A percentile compares a stretch with the other conserved stretches of the same genome.
Evolutionary conservation across 1,140 invertebrate genomes (phyloP).

Genomic region (Eciton burchellii): DNA sequence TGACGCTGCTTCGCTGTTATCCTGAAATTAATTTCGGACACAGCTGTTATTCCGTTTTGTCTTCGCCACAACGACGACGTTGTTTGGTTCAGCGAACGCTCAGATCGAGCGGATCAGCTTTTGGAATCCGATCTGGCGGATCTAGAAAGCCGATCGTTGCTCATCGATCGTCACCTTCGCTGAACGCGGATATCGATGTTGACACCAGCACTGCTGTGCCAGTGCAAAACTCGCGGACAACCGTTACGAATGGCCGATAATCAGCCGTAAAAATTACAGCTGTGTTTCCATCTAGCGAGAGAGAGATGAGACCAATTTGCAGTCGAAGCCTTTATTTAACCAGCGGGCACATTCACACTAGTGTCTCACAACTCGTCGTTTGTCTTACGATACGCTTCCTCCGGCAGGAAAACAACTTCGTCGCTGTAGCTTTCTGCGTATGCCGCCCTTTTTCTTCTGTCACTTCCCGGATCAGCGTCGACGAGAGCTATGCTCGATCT

Average conservation of each 20-base stretch:
- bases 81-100: background rate
- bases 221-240: background rate
- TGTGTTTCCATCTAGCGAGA: background rate
- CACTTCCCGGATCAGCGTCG: constrained; percentile 75
- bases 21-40: constrained; percentile 19
- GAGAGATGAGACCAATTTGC: background rate
- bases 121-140: background rate
- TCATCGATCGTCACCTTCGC: background rate
- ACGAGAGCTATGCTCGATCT: constrained; percentile 75
- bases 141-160: background rate
- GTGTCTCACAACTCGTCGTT: constrained; percentile 72
- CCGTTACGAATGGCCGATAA: background rate
- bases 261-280: background rate
- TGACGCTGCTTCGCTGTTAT: background rate
- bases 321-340: constrained; percentile 8
- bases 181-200: background rate
- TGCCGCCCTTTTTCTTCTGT: constrained; percentile 67
- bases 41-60: background rate
- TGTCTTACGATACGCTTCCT: constrained; percentile 57
- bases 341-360: constrained; percentile 17
- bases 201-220: constrained; percentile 16
- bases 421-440: constrained; percentile 70
- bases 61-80: background rate
- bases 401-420: constrained; percentile 69
- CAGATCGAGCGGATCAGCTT: background rate